A percentile compares a stretch with the other conserved stretches of the same genome.
Evolutionary conservation across 2,888 invertebrate genomes (phyloP).

Genomic region (Toxonevra muliebris): DNA sequence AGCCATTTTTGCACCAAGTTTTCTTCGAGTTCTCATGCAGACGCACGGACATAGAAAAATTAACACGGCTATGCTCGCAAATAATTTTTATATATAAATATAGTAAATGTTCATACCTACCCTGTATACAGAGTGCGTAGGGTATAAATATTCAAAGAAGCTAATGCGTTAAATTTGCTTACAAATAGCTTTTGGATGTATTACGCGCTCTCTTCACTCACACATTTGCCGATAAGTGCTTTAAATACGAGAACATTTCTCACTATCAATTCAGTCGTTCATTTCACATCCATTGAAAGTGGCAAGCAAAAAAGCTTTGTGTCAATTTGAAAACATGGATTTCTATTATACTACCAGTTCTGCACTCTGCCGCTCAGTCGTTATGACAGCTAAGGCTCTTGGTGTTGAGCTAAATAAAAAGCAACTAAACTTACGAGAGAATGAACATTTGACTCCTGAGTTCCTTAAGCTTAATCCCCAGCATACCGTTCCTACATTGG

Average conservation of each 20-base stretch:
- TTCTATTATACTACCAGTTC: constrained; percentile 72
- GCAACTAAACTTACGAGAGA: constrained; percentile 67
- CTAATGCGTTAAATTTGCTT: no score
- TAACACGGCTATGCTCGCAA: no score
- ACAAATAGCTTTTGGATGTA: no score
- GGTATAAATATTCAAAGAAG: no score
- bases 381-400: constrained; percentile 71
- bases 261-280: not conserved
- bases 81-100: no score
- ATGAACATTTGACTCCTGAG: constrained; percentile 74
- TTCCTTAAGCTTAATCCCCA: constrained; percentile 80
- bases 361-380: constrained; percentile 71
- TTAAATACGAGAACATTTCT: no score
- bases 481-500: constrained; percentile 82
- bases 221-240: not conserved
- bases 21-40: no score
- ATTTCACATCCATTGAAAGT: not conserved
- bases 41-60: no score
- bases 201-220: not conserved
- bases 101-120: no score
- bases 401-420: constrained; percentile 73
- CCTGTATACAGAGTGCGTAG: no score
- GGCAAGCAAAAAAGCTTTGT: not conserved
- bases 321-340: constrained; percentile 62
- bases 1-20: no score